phyloP scores from a whole-genome alignment of 2,888 invertebrate species.

The Spisula subtruncata region DNA sequence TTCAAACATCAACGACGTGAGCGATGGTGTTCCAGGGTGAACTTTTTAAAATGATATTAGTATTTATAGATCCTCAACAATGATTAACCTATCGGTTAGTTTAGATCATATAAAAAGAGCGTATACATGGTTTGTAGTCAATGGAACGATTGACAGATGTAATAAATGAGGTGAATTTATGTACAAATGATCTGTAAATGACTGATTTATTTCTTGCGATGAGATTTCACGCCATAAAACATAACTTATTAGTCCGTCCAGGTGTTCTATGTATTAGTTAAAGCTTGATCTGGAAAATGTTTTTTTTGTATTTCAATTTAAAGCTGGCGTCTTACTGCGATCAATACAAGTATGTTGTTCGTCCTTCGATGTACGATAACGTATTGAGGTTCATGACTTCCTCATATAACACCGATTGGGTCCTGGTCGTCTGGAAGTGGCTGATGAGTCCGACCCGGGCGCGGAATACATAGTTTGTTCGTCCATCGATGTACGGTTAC shows the following conservation, averaged over 20 bases:
- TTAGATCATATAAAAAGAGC: background rate
- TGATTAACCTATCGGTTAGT: background rate
- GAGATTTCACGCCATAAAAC: constrained; percentile 17
- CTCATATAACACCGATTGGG: too few relatives aligned
- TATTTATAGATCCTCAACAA: too few relatives aligned
- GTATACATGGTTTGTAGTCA: constrained; percentile 12
- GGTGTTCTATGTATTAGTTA: background rate
- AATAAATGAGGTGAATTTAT: constrained; percentile 10
- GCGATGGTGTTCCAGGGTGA: too few relatives aligned
- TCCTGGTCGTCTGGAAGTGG: too few relatives aligned
- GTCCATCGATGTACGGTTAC: too few relatives aligned
- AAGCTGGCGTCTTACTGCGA: background rate
- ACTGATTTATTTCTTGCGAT: constrained; percentile 3
- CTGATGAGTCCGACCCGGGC: too few relatives aligned
- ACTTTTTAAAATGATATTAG: too few relatives aligned
- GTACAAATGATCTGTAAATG: constrained; percentile 7
- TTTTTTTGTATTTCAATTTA: constrained; percentile 3
- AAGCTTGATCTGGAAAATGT: background rate
- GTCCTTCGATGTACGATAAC: too few relatives aligned
- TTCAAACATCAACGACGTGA: too few relatives aligned
- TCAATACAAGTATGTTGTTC: too few relatives aligned
- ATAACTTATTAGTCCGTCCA: background rate
- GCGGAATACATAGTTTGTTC: too few relatives aligned
- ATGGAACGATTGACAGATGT: background rate
- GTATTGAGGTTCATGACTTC: too few relatives aligned